Evolutionary conservation across 2,113 vertebrate genomes (phyloP).

Genomic region (Xenus cinereus): DNA sequence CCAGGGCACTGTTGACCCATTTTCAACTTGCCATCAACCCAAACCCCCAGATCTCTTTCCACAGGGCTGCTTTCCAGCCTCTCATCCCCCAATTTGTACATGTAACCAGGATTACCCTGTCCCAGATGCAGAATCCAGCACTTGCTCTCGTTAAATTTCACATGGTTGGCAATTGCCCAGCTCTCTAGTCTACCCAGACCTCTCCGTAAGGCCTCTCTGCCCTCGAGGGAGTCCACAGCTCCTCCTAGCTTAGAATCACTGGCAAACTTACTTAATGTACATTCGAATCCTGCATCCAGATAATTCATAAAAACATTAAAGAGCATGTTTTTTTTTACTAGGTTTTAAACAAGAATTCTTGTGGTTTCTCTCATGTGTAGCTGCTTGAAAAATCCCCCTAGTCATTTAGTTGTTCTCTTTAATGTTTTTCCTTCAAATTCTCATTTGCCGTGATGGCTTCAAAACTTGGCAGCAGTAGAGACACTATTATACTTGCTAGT

Average conservation of each 20-base stretch:
- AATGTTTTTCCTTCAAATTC: neutral
- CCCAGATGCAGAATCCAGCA: neutral
- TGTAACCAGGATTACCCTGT: neutral
- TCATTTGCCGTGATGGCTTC: neutral
- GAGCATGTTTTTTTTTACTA: neutral
- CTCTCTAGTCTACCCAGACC: neutral
- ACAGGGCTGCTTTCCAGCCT: neutral
- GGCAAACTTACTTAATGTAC: neutral
- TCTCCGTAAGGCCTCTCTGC: neutral
- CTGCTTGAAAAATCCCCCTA: neutral
- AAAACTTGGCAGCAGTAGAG: neutral
- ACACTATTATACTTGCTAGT: neutral
- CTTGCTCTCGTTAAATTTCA: neutral
- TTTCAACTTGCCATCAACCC: neutral
- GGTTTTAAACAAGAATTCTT: neutral
- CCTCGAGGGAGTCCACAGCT: neutral
- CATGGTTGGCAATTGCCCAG: neutral
- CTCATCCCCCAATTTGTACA: fast-evolving
- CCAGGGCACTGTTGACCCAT: neutral
- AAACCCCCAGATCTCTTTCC: neutral
- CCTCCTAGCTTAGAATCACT: neutral
- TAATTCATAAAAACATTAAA: neutral
- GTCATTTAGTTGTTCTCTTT: neutral
- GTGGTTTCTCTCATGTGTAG: neutral
- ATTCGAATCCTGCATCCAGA: neutral